Percentiles rank a stretch among this genome's conserved stretches.
Evolutionary conservation across 2,888 invertebrate genomes (phyloP).

Genomic region (Mayetiola destructor): DNA sequence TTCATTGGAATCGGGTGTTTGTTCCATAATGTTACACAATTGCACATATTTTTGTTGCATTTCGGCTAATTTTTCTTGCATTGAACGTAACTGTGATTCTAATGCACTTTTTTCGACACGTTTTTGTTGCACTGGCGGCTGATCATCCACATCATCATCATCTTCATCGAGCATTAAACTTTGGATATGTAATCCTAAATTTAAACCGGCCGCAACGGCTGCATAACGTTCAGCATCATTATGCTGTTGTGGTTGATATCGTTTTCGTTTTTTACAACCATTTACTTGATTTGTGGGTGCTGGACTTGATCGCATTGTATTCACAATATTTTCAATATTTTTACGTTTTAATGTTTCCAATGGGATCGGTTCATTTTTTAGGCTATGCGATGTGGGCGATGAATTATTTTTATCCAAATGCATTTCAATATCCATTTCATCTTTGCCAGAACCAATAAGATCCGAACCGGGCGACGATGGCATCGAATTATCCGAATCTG

Average conservation of each 20-base stretch:
- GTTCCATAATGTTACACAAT: slow-evolving; percentile 50
- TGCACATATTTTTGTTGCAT: slow-evolving; percentile 87
- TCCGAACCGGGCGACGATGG: slow-evolving; percentile 39
- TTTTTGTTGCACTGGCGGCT: slow-evolving; percentile 67
- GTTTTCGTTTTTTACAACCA: slow-evolving; percentile 89
- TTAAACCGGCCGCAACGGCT: slow-evolving; percentile 39
- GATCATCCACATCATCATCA: slow-evolving; percentile 55
- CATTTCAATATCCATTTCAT: slow-evolving; percentile 49
- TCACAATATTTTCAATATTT: slow-evolving; percentile 88
- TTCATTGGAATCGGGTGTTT: slow-evolving; percentile 53
- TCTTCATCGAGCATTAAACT: slow-evolving; percentile 45
- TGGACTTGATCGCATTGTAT: slow-evolving; percentile 80
- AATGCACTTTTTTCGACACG: slow-evolving; percentile 75
- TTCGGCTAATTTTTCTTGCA: slow-evolving; percentile 79
- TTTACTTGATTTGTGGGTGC: slow-evolving; percentile 49
- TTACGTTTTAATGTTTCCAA: slow-evolving; percentile 82
- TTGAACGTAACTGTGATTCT: slow-evolving; percentile 68
- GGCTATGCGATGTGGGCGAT: slow-evolving; percentile 23
- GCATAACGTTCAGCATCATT: slow-evolving; percentile 53
- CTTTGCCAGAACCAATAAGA: slow-evolving; percentile 47
- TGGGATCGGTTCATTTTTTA: slow-evolving; percentile 41
- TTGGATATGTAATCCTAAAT: slow-evolving; percentile 42
- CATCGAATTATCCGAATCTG: slow-evolving; percentile 38
- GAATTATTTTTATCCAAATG: slow-evolving; percentile 40
- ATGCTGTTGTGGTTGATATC: slow-evolving; percentile 91